phyloP scores from a whole-genome alignment of 1,140 invertebrate species.

The Neelides sp. region DNA sequence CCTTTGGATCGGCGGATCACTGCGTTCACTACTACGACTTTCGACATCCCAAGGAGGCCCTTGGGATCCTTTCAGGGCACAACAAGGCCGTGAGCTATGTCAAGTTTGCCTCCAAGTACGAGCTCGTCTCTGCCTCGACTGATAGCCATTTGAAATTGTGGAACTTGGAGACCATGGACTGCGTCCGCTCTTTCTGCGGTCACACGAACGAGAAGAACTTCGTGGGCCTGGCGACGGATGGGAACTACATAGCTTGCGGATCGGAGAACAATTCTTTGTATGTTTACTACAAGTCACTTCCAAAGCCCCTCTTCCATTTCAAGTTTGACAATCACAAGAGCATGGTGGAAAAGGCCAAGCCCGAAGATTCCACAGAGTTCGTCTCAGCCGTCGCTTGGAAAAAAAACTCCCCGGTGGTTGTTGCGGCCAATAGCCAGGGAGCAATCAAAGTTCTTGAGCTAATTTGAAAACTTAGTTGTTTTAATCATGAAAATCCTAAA shows the following conservation, averaged over 20 bases:
- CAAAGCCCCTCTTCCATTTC: constrained; percentile 73
- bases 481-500: too few relatives aligned
- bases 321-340: constrained; percentile 74
- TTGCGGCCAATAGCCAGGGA: constrained; percentile 92
- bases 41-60: constrained; percentile 65
- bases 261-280: constrained; percentile 92
- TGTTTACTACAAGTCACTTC: constrained; percentile 82
- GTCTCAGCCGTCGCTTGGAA: constrained; percentile 93
- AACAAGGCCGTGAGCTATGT: constrained; percentile 92
- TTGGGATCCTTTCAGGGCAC: constrained; percentile 80
- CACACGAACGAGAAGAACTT: constrained; percentile 96
- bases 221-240: constrained; percentile 89
- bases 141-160: constrained; percentile 90
- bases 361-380: constrained; percentile 82
- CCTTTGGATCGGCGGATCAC: constrained; percentile 91
- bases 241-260: constrained; percentile 86
- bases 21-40: constrained; percentile 95
- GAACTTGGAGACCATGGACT: constrained; percentile 69
- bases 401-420: constrained; percentile 67
- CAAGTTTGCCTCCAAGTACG: constrained; percentile 77
- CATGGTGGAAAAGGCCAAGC: constrained; percentile 65
- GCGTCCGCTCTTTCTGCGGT: constrained; percentile 75
- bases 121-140: constrained; percentile 88
- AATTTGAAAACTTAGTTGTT: constrained; percentile 39
- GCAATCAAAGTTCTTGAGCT: constrained; percentile 77